These are phyloP conservation scores for Pharmacophagus antenor DNA, from an alignment of 2,888 invertebrate genomes.

Conservation along the genomic window DNA sequence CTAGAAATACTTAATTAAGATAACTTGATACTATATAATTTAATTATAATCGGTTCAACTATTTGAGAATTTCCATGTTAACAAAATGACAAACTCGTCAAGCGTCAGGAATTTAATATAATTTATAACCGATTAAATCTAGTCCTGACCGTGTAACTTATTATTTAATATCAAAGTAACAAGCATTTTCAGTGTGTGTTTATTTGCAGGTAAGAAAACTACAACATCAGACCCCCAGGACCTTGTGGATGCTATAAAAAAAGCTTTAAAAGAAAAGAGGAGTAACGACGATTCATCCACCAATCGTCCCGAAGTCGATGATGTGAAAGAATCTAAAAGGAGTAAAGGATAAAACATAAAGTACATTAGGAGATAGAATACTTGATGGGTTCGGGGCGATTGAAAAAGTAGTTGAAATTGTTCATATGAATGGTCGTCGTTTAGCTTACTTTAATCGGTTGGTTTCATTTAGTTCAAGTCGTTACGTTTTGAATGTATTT, in stretches of 20 bases:
- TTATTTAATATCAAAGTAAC: not conserved
- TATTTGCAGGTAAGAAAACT: slow-evolving; percentile 82
- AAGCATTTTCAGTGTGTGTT: not conserved
- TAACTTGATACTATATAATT: no score
- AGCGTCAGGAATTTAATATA: no score
- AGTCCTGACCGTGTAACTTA: no score
- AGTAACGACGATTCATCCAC: slow-evolving; percentile 46
- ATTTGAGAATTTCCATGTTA: no score
- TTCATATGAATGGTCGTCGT: no score
- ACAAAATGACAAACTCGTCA: no score
- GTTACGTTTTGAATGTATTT: slow-evolving; percentile 7
- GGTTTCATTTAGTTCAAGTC: slow-evolving; percentile 24
- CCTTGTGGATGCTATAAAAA: slow-evolving; percentile 82
- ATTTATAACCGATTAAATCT: not conserved
- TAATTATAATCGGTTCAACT: no score
- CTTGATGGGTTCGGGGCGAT: slow-evolving; percentile 10
- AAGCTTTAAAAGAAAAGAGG: slow-evolving; percentile 79
- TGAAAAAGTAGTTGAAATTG: slow-evolving; percentile 22
- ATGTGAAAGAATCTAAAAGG: slow-evolving; percentile 64
- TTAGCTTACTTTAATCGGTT: not conserved
- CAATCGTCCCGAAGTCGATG: slow-evolving; percentile 52
- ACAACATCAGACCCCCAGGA: slow-evolving; percentile 81
- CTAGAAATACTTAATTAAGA: no score
- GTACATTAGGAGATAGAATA: slow-evolving; percentile 25
- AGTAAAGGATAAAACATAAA: slow-evolving; percentile 60